A percentile compares a stretch with the other conserved stretches of the same genome.
These are phyloP conservation scores for Buathra laborator DNA, from an alignment of 2,888 invertebrate species.

Conservation along the genomic window DNA sequence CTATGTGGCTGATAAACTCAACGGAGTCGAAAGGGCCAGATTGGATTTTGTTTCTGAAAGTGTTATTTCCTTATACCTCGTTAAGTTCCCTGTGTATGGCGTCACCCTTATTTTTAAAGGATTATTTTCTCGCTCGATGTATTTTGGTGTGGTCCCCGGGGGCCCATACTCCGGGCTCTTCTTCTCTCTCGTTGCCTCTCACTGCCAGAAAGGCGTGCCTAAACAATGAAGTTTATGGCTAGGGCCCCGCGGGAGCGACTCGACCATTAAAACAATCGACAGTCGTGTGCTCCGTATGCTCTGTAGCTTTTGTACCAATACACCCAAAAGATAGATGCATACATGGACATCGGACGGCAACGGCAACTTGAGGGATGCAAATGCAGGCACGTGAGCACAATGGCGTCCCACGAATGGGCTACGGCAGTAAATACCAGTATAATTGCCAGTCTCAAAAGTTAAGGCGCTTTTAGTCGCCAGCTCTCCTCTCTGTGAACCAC, in stretches of 20 bases:
- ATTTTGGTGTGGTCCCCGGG: slow-evolving; percentile 63
- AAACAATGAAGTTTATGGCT: slow-evolving; percentile 84
- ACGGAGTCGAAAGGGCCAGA: slow-evolving; percentile 28
- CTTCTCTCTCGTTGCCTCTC: slow-evolving; percentile 52
- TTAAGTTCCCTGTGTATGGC: slow-evolving; percentile 60
- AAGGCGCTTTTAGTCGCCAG: slow-evolving; percentile 69
- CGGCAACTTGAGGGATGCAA: slow-evolving; percentile 78
- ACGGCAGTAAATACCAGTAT: slow-evolving; percentile 83
- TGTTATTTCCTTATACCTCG: slow-evolving; percentile 34
- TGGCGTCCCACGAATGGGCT: slow-evolving; percentile 78
- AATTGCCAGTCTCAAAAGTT: slow-evolving; percentile 81
- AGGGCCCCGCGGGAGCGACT: slow-evolving; percentile 73
- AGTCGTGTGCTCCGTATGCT: slow-evolving; percentile 69
- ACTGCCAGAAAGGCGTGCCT: slow-evolving; percentile 80
- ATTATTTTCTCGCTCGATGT: slow-evolving; percentile 63
- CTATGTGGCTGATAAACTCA: slow-evolving; percentile 6
- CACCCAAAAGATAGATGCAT: slow-evolving; percentile 3
- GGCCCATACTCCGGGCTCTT: slow-evolving; percentile 56
- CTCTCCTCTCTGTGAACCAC: slow-evolving; percentile 7
- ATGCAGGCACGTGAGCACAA: slow-evolving; percentile 80
- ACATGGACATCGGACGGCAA: slow-evolving; percentile 63
- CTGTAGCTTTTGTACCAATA: slow-evolving; percentile 36
- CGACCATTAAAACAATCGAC: slow-evolving; percentile 83
- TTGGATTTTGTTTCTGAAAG: slow-evolving; percentile 37
- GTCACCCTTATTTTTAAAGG: slow-evolving; percentile 67